Percentiles rank a stretch among this genome's conserved stretches.
Evolutionary conservation across 2,888 invertebrate species (phyloP).

Genomic region (Graphium colonna): DNA sequence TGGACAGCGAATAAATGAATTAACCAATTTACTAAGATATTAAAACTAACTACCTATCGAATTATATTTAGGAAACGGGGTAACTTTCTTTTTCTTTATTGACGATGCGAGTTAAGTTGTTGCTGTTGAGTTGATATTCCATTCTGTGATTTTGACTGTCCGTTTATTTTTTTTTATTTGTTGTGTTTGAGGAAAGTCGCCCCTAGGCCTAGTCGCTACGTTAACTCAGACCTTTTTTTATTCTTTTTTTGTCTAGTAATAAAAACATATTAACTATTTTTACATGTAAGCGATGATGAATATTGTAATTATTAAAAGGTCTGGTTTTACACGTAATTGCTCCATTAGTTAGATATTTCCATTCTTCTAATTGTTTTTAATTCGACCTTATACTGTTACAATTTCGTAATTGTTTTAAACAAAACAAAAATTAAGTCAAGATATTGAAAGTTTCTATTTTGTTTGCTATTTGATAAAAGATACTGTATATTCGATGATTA

Average conservation of each 20-base stretch:
- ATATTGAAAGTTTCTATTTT: slow-evolving; percentile 11
- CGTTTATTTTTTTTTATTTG: slow-evolving; percentile 35
- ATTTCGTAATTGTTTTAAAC: slow-evolving; percentile 43
- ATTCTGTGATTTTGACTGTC: slow-evolving; percentile 53
- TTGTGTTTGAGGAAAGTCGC: slow-evolving; percentile 58
- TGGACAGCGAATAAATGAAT: slow-evolving; percentile 66
- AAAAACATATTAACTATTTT: slow-evolving; percentile 33
- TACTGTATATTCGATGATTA: too few species aligned
- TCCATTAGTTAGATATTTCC: slow-evolving; percentile 77
- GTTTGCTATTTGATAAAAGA: not conserved
- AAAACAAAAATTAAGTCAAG: not conserved
- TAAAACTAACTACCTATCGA: slow-evolving; percentile 44
- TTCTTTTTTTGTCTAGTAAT: slow-evolving; percentile 21
- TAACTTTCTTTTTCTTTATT: slow-evolving; percentile 50
- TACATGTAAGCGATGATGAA: slow-evolving; percentile 21
- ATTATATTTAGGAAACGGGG: slow-evolving; percentile 73
- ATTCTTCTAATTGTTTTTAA: slow-evolving; percentile 72
- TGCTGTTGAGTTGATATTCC: slow-evolving; percentile 49
- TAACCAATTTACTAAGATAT: slow-evolving; percentile 73
- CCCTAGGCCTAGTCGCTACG: slow-evolving; percentile 72
- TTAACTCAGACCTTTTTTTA: slow-evolving; percentile 61
- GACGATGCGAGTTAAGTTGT: slow-evolving; percentile 48
- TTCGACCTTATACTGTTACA: slow-evolving; percentile 62
- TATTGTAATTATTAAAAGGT: slow-evolving; percentile 51
- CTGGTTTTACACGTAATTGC: slow-evolving; percentile 67